Evolutionary conservation across 2,113 vertebrate species (phyloP).

Genomic region (Pachycephala philippinensis): DNA sequence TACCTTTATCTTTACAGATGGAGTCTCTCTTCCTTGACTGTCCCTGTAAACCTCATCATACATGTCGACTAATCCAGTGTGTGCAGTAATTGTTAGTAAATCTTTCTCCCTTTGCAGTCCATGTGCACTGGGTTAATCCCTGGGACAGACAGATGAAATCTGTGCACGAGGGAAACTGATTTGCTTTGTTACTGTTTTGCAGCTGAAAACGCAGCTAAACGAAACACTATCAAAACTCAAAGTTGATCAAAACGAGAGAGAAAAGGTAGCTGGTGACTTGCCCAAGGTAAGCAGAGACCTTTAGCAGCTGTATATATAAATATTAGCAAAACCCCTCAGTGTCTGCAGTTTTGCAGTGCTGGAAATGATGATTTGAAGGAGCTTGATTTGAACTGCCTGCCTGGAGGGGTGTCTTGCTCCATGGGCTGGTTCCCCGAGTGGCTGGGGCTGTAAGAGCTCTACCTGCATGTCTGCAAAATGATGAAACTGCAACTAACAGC

Average conservation of each 20-base stretch:
- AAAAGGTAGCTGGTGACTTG: slow-evolving; percentile 87
- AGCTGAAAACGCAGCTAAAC: slow-evolving; percentile 92
- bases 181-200: slow-evolving; percentile 52
- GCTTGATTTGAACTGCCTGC: neutral
- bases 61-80: slow-evolving; percentile 55
- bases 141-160: neutral
- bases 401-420: neutral
- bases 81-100: neutral
- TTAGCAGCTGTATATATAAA: neutral
- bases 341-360: neutral
- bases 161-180: neutral
- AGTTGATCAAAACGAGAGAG: slow-evolving; percentile 84
- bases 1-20: slow-evolving; percentile 48
- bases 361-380: neutral
- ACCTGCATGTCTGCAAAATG: neutral
- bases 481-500: neutral
- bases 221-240: slow-evolving; percentile 87
- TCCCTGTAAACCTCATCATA: slow-evolving; percentile 44
- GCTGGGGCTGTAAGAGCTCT: neutral
- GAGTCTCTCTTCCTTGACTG: slow-evolving; percentile 43
- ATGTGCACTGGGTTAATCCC: neutral
- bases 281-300: slow-evolving; percentile 80
- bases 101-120: slow-evolving; percentile 22
- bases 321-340: neutral
- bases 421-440: neutral